A percentile compares a stretch with the other conserved stretches of the same genome.
Conservation (phyloP, 1,140 invertebrate species). For the Tribolium castaneum region DNA sequence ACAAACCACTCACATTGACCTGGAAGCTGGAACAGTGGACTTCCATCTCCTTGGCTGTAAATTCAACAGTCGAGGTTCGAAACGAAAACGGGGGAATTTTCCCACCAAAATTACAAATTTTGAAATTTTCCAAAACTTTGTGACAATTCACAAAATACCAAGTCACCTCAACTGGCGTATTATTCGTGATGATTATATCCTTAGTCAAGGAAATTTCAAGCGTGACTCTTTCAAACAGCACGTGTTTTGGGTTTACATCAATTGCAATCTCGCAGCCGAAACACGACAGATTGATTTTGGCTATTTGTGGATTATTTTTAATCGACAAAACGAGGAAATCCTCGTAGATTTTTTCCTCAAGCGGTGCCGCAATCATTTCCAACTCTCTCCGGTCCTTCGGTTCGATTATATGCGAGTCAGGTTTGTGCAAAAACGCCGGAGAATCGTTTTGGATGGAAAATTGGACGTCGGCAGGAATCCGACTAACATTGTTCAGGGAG, state of each 20-base stretch:
- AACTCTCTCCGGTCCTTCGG: slow-evolving; percentile 43
- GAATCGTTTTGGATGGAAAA: slow-evolving; percentile 5
- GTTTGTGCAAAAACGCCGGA: slow-evolving; percentile 33
- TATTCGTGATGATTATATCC: slow-evolving; percentile 51
- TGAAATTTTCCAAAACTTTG: slow-evolving; percentile 52
- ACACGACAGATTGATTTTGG: slow-evolving; percentile 42
- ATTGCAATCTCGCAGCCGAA: slow-evolving; percentile 49
- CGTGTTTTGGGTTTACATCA: slow-evolving; percentile 48
- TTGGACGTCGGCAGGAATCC: neutral
- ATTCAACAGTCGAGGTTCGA: neutral
- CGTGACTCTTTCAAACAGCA: slow-evolving; percentile 56
- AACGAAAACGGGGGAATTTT: slow-evolving; percentile 37
- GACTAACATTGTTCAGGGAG: neutral
- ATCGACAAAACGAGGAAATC: slow-evolving; percentile 48
- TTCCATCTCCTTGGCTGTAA: slow-evolving; percentile 5
- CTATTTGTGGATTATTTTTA: slow-evolving; percentile 58
- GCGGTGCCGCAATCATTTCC: slow-evolving; percentile 44
- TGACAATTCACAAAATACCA: slow-evolving; percentile 9
- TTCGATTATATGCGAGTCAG: slow-evolving; percentile 30
- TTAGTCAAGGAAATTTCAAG: slow-evolving; percentile 46
- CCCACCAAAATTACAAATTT: slow-evolving; percentile 37
- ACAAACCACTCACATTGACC: neutral
- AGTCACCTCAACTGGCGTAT: slow-evolving; percentile 43
- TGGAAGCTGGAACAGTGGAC: neutral
- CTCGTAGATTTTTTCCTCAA: slow-evolving; percentile 41